Base-by-base conservation (phyloP, 2,888 invertebrate species). In the Acrobasis consociella region DNA sequence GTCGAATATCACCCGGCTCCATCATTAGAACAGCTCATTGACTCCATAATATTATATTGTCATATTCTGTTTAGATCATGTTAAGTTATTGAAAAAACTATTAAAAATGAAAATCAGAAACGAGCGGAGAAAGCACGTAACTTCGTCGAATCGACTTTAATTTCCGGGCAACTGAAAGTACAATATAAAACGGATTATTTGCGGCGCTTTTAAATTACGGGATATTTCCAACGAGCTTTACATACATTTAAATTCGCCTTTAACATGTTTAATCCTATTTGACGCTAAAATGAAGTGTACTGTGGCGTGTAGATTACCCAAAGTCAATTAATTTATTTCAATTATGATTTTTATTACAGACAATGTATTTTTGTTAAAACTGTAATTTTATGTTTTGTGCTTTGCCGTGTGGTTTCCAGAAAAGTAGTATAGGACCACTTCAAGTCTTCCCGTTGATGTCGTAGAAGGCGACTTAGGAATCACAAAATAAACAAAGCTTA, bases 251-350 rank as follows among this genome's bases (percentile, higher is more conserved):
- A 17, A 39, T 39, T 39, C 55, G 39, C 39, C 15, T n/a, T 39
- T 55, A 55, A 15, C 15, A 55, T 16, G 55, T 38, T 55, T 55
- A 55, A 55, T 55, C 55, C 55, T 38, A 11, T 39, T 55, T 55
- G 39, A 55, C 39, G 39, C 15, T 55, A 38, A 15, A 55, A 55
- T 16, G 38, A 38, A 15, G 38, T 56, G 39, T 17, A 56, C 3
- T 42, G 39, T 16, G 13, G 16, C 42, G 56, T 42, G 42, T 56
- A 7, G 42, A 42, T 11, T 42, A 42, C 13, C 10, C 0, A 42
- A 42, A 13, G 11, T 5, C 42, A 10, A 10, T 42, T 42, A 11
- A 22, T 22, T 22, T 22, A 22, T n/a, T n/a, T n/a, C n/a, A n/a
- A n/a, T n/a, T n/a, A n/a, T n/a, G n/a, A n/a, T n/a, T n/a, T n/a